Evolutionary conservation across 2,113 vertebrate species (phyloP).

Genomic region (Mohoua ochrocephala): DNA sequence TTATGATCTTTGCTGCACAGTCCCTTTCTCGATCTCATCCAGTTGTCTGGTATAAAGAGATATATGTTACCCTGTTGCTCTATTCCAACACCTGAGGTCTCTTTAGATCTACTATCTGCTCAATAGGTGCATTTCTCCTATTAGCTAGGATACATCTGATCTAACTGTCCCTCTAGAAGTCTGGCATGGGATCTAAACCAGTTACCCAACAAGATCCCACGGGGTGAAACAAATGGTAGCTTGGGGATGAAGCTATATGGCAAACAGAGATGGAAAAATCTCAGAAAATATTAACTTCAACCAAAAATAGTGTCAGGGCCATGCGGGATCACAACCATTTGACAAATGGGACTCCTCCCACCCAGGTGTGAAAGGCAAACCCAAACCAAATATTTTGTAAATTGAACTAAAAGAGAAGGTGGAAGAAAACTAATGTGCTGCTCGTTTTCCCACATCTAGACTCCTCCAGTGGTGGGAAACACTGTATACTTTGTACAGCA

Average conservation of each 20-base stretch:
- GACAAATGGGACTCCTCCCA: neutral
- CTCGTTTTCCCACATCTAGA: neutral
- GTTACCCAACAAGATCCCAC: neutral
- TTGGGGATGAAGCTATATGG: neutral
- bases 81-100: neutral
- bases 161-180: neutral
- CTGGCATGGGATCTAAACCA: neutral
- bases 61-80: neutral
- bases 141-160: neutral
- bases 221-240: neutral
- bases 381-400: neutral
- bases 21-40: neutral
- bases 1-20: neutral
- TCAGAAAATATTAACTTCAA: neutral
- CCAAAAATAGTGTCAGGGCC: neutral
- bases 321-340: neutral
- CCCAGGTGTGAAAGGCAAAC: neutral
- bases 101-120: neutral
- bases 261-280: neutral
- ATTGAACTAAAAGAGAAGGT: neutral
- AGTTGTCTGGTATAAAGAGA: neutral
- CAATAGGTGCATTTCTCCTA: neutral
- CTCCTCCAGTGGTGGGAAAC: neutral
- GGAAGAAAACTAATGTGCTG: neutral
- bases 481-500: neutral